These are phyloP conservation scores for Orthosia gracilis DNA, from an alignment of 2,888 invertebrate genomes.

Conservation along the genomic window DNA sequence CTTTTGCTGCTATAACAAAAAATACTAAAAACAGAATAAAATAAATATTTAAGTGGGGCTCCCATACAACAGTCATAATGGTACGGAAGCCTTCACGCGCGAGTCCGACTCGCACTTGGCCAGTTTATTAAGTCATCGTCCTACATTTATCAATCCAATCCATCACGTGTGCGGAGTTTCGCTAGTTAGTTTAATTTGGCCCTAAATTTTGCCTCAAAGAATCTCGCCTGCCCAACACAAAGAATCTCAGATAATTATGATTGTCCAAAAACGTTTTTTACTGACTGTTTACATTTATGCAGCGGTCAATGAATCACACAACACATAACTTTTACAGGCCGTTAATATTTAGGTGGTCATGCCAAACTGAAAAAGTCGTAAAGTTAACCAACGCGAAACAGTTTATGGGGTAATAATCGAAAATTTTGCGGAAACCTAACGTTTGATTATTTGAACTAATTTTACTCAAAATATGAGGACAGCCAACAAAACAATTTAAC, in stretches of 20 bases:
- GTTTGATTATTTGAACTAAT: slow-evolving; percentile 47
- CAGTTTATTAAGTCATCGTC: too few relatives aligned
- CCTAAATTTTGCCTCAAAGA: neutral
- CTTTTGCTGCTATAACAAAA: too few relatives aligned
- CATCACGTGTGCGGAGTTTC: too few relatives aligned
- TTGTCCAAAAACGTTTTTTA: slow-evolving; percentile 2
- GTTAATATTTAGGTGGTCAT: slow-evolving; percentile 46
- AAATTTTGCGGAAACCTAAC: slow-evolving; percentile 43
- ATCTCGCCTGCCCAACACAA: neutral
- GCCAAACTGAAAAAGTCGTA: slow-evolving; percentile 49
- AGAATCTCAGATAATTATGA: neutral
- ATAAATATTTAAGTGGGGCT: too few relatives aligned
- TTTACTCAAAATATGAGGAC: slow-evolving; percentile 11
- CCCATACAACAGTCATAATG: too few relatives aligned
- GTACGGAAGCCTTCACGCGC: too few relatives aligned
- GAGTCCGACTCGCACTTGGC: too few relatives aligned
- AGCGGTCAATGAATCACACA: slow-evolving; percentile 20
- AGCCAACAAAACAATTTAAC: neutral
- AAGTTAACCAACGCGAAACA: slow-evolving; percentile 57
- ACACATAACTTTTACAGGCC: slow-evolving; percentile 35
- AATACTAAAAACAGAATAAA: too few relatives aligned
- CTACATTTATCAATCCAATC: too few relatives aligned
- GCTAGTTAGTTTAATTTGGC: too few relatives aligned
- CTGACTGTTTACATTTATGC: neutral
- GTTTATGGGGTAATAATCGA: slow-evolving; percentile 59